phyloP scores from a whole-genome alignment of 2,113 vertebrate species.

The Phainopepla nitens region DNA sequence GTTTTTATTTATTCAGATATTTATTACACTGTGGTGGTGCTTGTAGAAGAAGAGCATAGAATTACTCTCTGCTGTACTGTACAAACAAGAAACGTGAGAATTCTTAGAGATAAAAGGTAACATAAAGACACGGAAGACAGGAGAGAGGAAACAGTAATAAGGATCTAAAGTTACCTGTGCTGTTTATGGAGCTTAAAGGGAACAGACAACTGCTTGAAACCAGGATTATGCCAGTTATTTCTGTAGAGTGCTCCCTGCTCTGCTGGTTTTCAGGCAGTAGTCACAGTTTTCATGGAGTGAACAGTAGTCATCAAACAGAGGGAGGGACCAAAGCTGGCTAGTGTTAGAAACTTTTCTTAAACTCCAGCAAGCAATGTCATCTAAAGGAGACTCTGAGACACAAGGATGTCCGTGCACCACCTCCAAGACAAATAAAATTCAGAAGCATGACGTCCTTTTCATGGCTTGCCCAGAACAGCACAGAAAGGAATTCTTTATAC shows the following conservation, averaged over 20 bases:
- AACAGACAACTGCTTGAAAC: not conserved
- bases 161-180: not conserved
- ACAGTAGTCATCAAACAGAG: not conserved
- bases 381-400: constrained; percentile 39
- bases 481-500: not conserved
- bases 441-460: constrained; percentile 50
- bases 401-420: constrained; percentile 52
- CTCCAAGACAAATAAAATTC: constrained; percentile 62
- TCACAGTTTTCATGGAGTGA: not conserved
- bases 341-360: not conserved
- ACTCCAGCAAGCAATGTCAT: constrained; percentile 6
- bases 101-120: constrained; percentile 40
- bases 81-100: constrained; percentile 21
- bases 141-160: not conserved
- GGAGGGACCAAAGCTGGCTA: not conserved
- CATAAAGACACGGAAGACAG: constrained; percentile 12
- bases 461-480: constrained; percentile 11
- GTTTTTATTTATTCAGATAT: constrained; percentile 14
- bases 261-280: not conserved
- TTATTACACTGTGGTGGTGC: not conserved
- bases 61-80: not conserved
- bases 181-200: not conserved
- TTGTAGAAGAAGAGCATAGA: not conserved
- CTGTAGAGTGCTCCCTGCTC: not conserved
- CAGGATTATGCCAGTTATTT: not conserved